These are phyloP conservation scores for Eristalis tenax DNA, from an alignment of 2,888 invertebrate species.

Conservation along the genomic window DNA sequence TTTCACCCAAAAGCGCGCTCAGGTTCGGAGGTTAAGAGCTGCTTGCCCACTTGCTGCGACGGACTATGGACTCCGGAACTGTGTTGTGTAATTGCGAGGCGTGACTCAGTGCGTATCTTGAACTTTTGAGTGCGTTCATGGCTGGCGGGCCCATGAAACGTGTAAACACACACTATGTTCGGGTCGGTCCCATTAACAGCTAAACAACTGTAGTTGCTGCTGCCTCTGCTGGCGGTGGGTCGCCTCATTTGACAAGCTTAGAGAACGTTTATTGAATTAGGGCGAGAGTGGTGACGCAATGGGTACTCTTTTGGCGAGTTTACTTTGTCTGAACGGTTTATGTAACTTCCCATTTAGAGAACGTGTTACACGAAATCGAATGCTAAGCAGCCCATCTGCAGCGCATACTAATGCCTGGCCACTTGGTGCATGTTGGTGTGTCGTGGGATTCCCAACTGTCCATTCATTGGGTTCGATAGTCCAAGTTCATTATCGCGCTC, in stretches of 20 bases:
- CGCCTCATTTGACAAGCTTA: not conserved
- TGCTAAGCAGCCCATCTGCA: not conserved
- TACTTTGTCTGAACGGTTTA: not conserved
- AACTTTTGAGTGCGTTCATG: not conserved
- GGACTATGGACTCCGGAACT: not conserved
- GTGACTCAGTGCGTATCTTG: slow-evolving; percentile 43
- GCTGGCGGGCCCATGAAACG: not conserved
- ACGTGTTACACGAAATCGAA: slow-evolving; percentile 44
- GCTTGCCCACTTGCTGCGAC: not conserved
- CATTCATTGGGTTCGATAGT: not conserved
- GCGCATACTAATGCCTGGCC: not conserved
- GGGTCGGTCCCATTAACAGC: not conserved
- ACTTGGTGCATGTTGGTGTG: not conserved
- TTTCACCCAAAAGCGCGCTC: slow-evolving; percentile 29
- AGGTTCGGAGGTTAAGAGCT: slow-evolving; percentile 23
- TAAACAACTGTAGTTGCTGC: not conserved
- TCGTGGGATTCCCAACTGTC: not conserved
- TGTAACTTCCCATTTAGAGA: slow-evolving; percentile 41
- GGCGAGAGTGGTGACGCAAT: slow-evolving; percentile 32
- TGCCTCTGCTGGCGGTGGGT: too few species aligned
- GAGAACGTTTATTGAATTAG: slow-evolving; percentile 42
- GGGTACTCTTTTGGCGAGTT: slow-evolving; percentile 18
- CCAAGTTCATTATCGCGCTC: slow-evolving; percentile 5
- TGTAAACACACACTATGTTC: not conserved
- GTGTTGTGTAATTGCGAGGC: not conserved